A percentile compares a stretch with the other conserved stretches of the same genome.
Evolutionary conservation across 2,113 vertebrate species (phyloP).

Genomic region (Casuarius casuarius): DNA sequence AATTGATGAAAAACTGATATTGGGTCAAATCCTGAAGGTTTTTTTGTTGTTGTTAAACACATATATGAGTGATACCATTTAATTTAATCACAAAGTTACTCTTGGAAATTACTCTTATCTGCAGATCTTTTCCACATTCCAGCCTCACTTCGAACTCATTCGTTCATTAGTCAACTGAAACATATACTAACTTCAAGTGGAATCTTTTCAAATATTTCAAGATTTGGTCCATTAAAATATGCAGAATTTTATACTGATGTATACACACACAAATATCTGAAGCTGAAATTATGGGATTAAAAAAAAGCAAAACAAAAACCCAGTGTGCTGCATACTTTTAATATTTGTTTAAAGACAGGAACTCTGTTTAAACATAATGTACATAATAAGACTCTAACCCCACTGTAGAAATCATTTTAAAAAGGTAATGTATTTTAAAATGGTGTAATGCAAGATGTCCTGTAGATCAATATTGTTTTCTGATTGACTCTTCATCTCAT

Average conservation of each 20-base stretch:
- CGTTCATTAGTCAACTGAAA: not conserved
- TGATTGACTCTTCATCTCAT: not conserved
- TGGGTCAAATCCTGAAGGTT: not conserved
- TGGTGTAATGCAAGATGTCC: not conserved
- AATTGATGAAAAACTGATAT: not conserved
- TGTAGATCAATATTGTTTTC: not conserved
- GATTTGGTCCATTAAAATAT: not conserved
- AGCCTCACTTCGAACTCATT: not conserved
- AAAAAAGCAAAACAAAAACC: not conserved
- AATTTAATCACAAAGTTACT: not conserved
- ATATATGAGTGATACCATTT: not conserved
- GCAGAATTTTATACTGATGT: not conserved
- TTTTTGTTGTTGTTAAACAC: not conserved
- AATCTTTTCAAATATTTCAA: not conserved
- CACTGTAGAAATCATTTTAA: not conserved
- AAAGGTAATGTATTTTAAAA: not conserved
- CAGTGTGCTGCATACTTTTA: not conserved
- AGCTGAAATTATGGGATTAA: not conserved
- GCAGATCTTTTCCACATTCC: not conserved
- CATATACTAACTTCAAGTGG: not conserved
- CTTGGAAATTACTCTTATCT: not conserved
- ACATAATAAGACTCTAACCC: not conserved
- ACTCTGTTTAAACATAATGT: not conserved
- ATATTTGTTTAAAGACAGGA: not conserved
- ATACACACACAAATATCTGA: not conserved